A percentile compares a stretch with the other conserved stretches of the same genome.
phyloP scores from a whole-genome alignment of 2,888 invertebrate species.

The Embidobia sp. region DNA sequence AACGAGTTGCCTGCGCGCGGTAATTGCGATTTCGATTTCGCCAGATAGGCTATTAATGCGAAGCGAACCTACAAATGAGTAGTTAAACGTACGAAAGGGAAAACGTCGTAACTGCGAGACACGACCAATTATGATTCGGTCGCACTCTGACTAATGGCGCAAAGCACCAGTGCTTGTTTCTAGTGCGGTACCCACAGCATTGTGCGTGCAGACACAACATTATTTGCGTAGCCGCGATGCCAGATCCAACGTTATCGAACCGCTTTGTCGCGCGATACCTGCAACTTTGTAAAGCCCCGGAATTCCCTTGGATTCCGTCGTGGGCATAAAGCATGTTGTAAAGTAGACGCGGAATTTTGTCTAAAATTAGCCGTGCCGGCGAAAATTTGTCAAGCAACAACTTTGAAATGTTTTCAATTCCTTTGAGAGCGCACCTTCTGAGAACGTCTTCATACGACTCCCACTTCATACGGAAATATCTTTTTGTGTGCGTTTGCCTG shows the following conservation, averaged over 20 bases:
- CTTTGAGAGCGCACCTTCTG: constrained; percentile 47
- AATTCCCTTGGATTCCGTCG: constrained; percentile 50
- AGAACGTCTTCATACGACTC: constrained; percentile 12
- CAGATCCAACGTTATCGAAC: constrained; percentile 40
- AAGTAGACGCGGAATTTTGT: constrained; percentile 52
- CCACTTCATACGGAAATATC: constrained; percentile 39
- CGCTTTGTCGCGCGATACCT: constrained; percentile 39
- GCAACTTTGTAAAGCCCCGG: constrained; percentile 33
- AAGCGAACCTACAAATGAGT: constrained; percentile 34
- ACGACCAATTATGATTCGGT: constrained; percentile 51
- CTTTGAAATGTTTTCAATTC: constrained; percentile 62
- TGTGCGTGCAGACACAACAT: constrained; percentile 39
- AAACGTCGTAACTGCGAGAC: constrained; percentile 33
- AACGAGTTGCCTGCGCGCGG: constrained; percentile 25
- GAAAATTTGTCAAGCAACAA: constrained; percentile 60
- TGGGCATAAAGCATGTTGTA: constrained; percentile 38
- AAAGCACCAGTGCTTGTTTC: constrained; percentile 48
- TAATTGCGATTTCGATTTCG: constrained; percentile 51
- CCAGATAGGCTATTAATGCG: constrained; percentile 53
- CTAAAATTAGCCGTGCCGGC: constrained; percentile 48
- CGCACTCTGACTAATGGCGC: constrained; percentile 51
- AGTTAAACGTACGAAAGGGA: constrained; percentile 33
- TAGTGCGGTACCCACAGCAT: constrained; percentile 9
- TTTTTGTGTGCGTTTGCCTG: constrained; percentile 32
- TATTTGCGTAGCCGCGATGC: constrained; percentile 32